Conservation (phyloP, 1,140 invertebrate species). For the Orussus abietinus region DNA sequence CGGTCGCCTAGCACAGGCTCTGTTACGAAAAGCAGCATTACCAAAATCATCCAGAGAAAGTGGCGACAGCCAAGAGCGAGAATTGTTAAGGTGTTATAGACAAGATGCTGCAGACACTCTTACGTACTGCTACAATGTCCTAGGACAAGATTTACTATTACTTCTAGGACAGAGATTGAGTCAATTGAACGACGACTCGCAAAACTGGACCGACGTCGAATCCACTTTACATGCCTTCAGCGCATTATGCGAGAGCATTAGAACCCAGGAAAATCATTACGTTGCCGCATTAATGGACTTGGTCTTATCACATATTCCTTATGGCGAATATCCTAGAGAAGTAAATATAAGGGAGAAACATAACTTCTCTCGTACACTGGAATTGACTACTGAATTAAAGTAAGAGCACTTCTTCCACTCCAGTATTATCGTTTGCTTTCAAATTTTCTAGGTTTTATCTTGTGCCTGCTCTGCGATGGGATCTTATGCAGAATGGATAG, state of each 20-base stretch:
- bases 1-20: constrained; percentile 59
- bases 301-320: constrained; percentile 65
- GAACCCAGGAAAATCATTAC: constrained; percentile 59
- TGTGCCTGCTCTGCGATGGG: constrained; percentile 53
- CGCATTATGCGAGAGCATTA: constrained; percentile 74
- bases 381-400: no score
- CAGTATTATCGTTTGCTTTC: background rate
- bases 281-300: constrained; percentile 64
- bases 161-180: constrained; percentile 60
- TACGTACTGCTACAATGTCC: constrained; percentile 78
- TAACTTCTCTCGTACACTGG: no score
- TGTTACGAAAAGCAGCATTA: constrained; percentile 65
- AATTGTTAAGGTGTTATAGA: constrained; percentile 83
- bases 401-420: background rate
- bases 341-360: constrained; percentile 22
- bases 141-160: constrained; percentile 66
- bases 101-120: constrained; percentile 89
- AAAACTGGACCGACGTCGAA: constrained; percentile 67
- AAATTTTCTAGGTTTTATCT: constrained; percentile 30
- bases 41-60: constrained; percentile 38
- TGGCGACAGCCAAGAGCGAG: constrained; percentile 69
- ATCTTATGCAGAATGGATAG: constrained; percentile 80
- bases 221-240: constrained; percentile 78
- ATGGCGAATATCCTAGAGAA: constrained; percentile 52
- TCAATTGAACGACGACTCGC: constrained; percentile 24